Evolutionary conservation across 1,140 invertebrate species (phyloP).

Genomic region (Holotrichia oblita): DNA sequence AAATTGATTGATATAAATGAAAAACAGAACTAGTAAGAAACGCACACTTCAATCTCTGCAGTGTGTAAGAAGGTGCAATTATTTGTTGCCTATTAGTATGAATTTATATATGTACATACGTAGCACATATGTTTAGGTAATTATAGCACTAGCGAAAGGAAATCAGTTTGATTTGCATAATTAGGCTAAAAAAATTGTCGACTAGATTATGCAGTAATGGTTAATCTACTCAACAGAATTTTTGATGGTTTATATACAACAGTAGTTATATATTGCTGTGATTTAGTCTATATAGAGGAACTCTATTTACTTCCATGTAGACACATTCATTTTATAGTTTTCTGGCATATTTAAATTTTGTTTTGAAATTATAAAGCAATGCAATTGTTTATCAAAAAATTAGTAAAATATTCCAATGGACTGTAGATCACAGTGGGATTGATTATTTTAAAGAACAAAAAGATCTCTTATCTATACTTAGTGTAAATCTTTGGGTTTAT

Average conservation of each 20-base stretch:
- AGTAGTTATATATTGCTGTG: neutral
- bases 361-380: too few relatives aligned
- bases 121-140: neutral
- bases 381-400: too few relatives aligned
- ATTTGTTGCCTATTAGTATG: neutral
- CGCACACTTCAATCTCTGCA: neutral
- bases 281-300: too few relatives aligned
- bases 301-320: too few relatives aligned
- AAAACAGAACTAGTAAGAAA: slow-evolving; percentile 2
- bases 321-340: too few relatives aligned
- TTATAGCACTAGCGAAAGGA: neutral
- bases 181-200: too few relatives aligned
- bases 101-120: neutral
- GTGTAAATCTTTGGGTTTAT: too few relatives aligned
- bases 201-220: neutral
- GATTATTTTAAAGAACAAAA: too few relatives aligned
- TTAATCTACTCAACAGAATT: neutral
- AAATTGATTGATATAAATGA: slow-evolving; percentile 18
- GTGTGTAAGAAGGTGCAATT: neutral
- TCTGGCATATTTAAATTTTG: too few relatives aligned
- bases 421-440: too few relatives aligned
- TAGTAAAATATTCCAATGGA: too few relatives aligned
- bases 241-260: neutral
- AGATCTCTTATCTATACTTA: too few relatives aligned
- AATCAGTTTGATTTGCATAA: neutral